phyloP scores from a whole-genome alignment of 2,888 invertebrate genomes.

The Lordiphosa fenestrarum region DNA sequence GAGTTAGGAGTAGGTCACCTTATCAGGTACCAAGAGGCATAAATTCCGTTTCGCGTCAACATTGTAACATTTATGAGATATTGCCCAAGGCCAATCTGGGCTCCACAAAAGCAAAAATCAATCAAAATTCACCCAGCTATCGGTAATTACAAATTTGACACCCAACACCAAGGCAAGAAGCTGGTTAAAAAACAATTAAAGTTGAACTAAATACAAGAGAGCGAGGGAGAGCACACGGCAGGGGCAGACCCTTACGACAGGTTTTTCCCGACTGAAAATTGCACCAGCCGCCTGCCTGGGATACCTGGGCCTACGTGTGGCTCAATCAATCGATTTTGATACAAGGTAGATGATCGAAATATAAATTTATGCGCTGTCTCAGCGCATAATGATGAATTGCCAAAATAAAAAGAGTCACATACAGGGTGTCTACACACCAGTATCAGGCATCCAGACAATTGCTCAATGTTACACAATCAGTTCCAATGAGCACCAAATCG shows the following conservation, averaged over 20 bases:
- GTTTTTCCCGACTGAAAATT: slow-evolving; percentile 34
- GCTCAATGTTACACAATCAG: slow-evolving; percentile 4
- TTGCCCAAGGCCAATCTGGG: slow-evolving; percentile 2
- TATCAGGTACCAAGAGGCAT: too few relatives aligned
- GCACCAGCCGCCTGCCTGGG: neutral
- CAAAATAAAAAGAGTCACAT: slow-evolving; percentile 17
- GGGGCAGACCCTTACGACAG: slow-evolving; percentile 40
- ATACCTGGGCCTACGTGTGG: slow-evolving; percentile 25
- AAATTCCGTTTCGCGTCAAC: neutral
- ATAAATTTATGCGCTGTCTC: slow-evolving; percentile 57
- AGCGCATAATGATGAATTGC: slow-evolving; percentile 50
- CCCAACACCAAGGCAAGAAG: slow-evolving; percentile 23
- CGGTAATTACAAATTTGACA: slow-evolving; percentile 55
- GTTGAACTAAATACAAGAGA: slow-evolving; percentile 65
- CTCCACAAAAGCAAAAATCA: slow-evolving; percentile 60
- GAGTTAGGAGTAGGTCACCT: slow-evolving; percentile 19
- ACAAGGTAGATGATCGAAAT: slow-evolving; percentile 61
- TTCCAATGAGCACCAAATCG: slow-evolving; percentile 2
- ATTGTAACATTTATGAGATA: neutral
- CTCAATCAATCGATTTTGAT: slow-evolving; percentile 59
- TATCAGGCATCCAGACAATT: slow-evolving; percentile 6
- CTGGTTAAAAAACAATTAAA: slow-evolving; percentile 75
- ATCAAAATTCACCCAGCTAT: slow-evolving; percentile 64
- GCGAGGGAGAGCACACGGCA: slow-evolving; percentile 1
- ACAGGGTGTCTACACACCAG: slow-evolving; percentile 38